Base-by-base conservation (phyloP, 2,888 invertebrate species). In the Drosophila austrosaltans region DNA sequence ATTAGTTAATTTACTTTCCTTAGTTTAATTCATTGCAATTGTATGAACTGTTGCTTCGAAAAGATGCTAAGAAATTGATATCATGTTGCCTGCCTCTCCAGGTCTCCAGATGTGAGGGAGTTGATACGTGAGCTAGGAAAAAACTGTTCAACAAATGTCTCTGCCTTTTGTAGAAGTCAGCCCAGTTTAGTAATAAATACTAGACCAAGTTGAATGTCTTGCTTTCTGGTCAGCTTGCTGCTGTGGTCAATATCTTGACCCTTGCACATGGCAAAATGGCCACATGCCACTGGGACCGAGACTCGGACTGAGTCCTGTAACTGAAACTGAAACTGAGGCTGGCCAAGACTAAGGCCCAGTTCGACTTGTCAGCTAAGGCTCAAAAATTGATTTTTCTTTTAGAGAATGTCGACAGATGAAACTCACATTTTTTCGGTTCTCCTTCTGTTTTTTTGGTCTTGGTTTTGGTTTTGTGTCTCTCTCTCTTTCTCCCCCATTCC, bases 321-420 rank as follows among this genome's bases (percentile, higher is more conserved):
- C 36, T 36, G 10, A 8, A 36, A 8, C 36, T 36, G 8, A 8
- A 8, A 36, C 36, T 28, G 28, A 28, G 28, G 28, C 28, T 36
- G 10, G 36, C 36, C 36, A 36, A 36, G 36, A 48, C 44, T 22
- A 48, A 48, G 48, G 48, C 48, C 22, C 48, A 48, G 22, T 48
- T 25, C 48, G 48, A 48, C 48, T 48, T 48, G 48, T 48, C 48
- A 25, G 48, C 25, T 48, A 16, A 40, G 48, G 16, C 42, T 25
- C 28, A 53, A 59, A 83, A 87, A 83, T 83, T 87, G 82, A 83
- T 84, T 83, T 87, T 79, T 78, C 81, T 72, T 58, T 57, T 40
- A 63, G 20, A 62, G 62, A 63, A 36, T 30, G 53, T 30, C 53
- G 66, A 53, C 63, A 44, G 56, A 62, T 32, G 72, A 69, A 28